These are phyloP conservation scores for Rhabdomys dilectus DNA, from an alignment of 2,113 vertebrate genomes.

Conservation along the genomic window DNA sequence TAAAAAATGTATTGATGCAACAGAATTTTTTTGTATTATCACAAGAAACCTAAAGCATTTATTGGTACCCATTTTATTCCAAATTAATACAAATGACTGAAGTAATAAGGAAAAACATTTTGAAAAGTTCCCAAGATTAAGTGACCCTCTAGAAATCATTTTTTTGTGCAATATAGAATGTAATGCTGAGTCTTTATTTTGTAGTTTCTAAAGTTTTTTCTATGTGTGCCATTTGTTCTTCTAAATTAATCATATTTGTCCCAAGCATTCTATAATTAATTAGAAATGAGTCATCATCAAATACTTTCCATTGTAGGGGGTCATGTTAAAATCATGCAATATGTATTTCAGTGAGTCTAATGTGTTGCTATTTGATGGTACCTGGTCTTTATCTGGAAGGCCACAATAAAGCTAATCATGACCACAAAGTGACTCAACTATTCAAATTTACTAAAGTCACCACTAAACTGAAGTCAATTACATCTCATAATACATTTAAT, in stretches of 20 bases:
- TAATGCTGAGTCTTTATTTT: not conserved
- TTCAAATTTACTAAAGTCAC: conserved; percentile 26
- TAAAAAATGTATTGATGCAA: conserved; percentile 77
- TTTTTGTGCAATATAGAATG: not conserved
- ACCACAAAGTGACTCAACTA: not conserved
- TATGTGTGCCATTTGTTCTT: not conserved
- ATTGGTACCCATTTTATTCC: conserved; percentile 55
- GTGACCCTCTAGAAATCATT: not conserved
- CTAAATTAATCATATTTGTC: conserved; percentile 5
- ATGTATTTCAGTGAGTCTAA: not conserved
- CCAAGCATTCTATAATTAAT: not conserved
- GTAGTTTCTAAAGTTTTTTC: not conserved
- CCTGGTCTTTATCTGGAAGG: not conserved
- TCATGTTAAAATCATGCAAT: conserved; percentile 11
- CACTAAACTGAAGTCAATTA: not conserved
- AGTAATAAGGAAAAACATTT: conserved; percentile 19
- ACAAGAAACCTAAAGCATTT: conserved; percentile 27
- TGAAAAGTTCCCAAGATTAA: not conserved
- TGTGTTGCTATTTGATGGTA: not conserved
- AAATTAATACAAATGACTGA: conserved; percentile 55
- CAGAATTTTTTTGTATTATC: conserved; percentile 57
- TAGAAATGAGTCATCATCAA: not conserved
- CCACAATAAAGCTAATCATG: not conserved
- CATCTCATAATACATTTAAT: not conserved
- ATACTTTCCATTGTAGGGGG: not conserved